A percentile compares a stretch with the other conserved stretches of the same genome.
These are phyloP conservation scores for Numenius phaeopus DNA, from an alignment of 2,797 vertebrate species.

Conservation along the genomic window DNA sequence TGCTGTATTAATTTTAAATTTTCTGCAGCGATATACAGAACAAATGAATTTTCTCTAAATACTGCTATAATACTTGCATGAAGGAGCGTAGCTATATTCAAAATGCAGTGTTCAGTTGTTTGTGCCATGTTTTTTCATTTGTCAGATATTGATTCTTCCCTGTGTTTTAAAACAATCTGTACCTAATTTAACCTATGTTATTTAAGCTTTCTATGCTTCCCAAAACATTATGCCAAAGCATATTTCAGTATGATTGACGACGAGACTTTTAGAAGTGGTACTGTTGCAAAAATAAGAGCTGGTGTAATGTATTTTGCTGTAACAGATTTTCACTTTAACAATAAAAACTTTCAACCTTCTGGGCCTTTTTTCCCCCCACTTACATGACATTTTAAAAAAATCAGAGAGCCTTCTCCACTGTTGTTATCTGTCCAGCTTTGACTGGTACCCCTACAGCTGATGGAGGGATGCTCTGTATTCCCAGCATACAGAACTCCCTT, in stretches of 20 bases:
- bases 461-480: neutral
- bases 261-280: constrained; percentile 2
- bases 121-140: constrained; percentile 16
- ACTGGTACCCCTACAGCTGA: neutral
- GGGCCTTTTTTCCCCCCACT: rapidly evolving
- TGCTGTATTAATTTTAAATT: neutral
- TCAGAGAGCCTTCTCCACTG: neutral
- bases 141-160: constrained; percentile 8
- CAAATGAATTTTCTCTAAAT: neutral
- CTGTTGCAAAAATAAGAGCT: neutral
- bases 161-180: constrained; percentile 53
- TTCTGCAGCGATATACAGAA: neutral
- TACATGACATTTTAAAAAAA: neutral
- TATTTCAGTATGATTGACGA: neutral
- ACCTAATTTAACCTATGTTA: constrained; percentile 48
- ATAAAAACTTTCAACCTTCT: neutral
- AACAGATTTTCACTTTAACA: constrained; percentile 1
- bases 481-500: neutral
- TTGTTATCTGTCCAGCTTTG: neutral
- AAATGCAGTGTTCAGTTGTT: neutral
- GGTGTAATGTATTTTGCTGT: neutral
- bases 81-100: neutral
- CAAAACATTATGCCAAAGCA: constrained; percentile 31
- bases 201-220: constrained; percentile 26
- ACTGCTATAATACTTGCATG: neutral